phyloP scores from a whole-genome alignment of 2,113 vertebrate genomes.

The Zapus hudsonius region DNA sequence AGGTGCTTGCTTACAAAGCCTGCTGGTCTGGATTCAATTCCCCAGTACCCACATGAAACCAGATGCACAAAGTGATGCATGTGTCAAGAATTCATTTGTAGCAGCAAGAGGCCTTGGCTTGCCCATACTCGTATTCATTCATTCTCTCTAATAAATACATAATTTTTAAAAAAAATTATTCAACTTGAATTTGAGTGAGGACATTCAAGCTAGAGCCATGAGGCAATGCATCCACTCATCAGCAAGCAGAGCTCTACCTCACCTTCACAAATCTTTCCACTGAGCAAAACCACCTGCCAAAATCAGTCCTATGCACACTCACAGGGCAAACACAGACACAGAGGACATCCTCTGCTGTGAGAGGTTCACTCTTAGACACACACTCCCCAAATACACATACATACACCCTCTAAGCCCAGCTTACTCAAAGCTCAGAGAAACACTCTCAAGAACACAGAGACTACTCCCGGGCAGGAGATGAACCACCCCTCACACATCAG shows the following conservation, averaged over 20 bases:
- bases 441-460: background rate
- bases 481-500: too few species aligned
- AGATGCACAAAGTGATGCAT: too few species aligned
- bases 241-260: background rate
- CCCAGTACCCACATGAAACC: too few species aligned
- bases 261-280: background rate
- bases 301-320: background rate
- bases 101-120: too few species aligned
- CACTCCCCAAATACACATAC: background rate
- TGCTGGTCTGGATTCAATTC: too few species aligned
- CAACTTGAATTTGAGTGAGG: too few species aligned
- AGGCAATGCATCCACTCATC: background rate
- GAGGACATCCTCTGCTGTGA: background rate
- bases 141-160: too few species aligned
- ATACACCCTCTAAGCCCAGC: background rate
- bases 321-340: background rate
- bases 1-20: too few species aligned
- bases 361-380: background rate
- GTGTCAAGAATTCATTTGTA: too few species aligned
- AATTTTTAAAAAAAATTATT: background rate
- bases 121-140: too few species aligned
- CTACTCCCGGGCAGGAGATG: too few species aligned
- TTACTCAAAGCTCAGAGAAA: background rate
- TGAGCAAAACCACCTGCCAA: background rate
- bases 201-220: background rate